A percentile compares a stretch with the other conserved stretches of the same genome.
phyloP scores from a whole-genome alignment of 2,888 invertebrate genomes.

The Gryllus longicercus region DNA sequence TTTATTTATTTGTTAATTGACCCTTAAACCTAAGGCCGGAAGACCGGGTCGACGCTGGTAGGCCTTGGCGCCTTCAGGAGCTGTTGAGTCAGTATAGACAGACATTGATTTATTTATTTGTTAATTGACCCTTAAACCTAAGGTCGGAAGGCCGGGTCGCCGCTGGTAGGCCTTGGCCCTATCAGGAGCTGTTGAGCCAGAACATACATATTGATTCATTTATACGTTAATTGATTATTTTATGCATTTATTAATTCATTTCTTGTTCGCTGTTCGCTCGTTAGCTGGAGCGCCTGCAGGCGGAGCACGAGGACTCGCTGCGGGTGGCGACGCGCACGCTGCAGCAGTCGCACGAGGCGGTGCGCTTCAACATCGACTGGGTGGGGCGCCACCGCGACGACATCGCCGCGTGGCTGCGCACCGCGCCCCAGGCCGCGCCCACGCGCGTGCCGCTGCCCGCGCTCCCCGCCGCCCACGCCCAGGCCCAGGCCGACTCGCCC shows the following conservation, averaged over 20 bases:
- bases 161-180: too few relatives aligned
- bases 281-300: conserved; percentile 22
- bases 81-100: too few relatives aligned
- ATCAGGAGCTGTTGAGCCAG: too few relatives aligned
- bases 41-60: too few relatives aligned
- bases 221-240: too few relatives aligned
- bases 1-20: too few relatives aligned
- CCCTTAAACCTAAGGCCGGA: conserved; percentile 32
- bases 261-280: conserved; percentile 4
- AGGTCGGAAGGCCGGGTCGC: too few relatives aligned
- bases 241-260: not conserved
- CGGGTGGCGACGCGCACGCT: not conserved
- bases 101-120: not conserved
- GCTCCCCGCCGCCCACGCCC: too few relatives aligned
- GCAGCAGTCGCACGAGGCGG: conserved; percentile 43
- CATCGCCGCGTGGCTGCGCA: conserved; percentile 40
- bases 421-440: not conserved
- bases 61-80: too few relatives aligned
- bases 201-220: too few relatives aligned
- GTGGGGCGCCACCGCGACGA: conserved; percentile 54
- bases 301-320: not conserved
- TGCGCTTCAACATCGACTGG: conserved; percentile 69
- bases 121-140: too few relatives aligned
- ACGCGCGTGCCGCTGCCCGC: not conserved
- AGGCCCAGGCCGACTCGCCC: too few relatives aligned